These are phyloP conservation scores for Podarcis siculus DNA, from an alignment of 2,797 vertebrate genomes.

Conservation along the genomic window DNA sequence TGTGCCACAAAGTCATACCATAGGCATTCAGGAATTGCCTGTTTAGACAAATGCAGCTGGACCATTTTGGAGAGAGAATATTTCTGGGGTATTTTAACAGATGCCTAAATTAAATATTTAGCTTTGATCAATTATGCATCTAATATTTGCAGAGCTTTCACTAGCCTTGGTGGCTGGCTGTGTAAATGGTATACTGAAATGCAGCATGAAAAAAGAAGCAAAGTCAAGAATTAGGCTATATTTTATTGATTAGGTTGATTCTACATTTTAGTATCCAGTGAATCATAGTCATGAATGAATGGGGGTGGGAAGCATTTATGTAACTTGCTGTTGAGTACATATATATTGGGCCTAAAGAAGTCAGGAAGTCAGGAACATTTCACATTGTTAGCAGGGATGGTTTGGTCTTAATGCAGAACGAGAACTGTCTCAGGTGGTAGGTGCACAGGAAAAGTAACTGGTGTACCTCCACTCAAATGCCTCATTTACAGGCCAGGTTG, in stretches of 20 bases:
- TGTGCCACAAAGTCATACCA: background rate
- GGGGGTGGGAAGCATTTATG: background rate
- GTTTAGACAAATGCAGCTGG: conserved; percentile 7
- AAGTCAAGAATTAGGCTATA: background rate
- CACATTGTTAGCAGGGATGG: no score
- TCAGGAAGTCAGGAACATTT: background rate
- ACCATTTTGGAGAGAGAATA: background rate
- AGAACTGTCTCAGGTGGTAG: no score
- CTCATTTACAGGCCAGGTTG: no score
- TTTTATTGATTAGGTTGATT: background rate
- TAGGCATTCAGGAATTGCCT: background rate
- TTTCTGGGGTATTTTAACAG: conserved; percentile 14
- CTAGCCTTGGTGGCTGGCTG: background rate
- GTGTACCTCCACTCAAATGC: no score
- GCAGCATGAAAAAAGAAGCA: background rate
- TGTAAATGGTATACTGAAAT: background rate
- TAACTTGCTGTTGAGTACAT: background rate
- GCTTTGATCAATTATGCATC: conserved; percentile 24
- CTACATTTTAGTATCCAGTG: background rate
- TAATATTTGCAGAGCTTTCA: conserved; percentile 25
- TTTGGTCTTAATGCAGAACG: no score
- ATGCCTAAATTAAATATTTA: conserved; percentile 36
- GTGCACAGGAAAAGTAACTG: no score
- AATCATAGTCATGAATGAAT: background rate
- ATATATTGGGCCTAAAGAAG: background rate